Evolutionary conservation across 2,888 invertebrate genomes (phyloP).

Genomic region (Homarus gammarus): DNA sequence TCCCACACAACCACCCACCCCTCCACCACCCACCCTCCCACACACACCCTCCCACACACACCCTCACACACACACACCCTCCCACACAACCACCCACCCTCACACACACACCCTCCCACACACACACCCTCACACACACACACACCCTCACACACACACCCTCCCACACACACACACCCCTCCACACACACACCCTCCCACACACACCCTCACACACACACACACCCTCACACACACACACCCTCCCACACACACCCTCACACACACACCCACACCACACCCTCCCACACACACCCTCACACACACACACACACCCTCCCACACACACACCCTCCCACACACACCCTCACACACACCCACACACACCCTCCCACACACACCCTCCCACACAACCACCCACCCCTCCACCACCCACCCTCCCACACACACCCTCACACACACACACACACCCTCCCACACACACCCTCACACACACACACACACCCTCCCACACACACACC

Average conservation of each 20-base stretch:
- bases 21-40: not conserved
- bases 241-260: constrained; percentile 12
- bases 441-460: not conserved
- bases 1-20: no score
- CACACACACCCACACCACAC: no score
- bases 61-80: no score
- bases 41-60: constrained; percentile 34
- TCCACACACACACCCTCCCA: no score
- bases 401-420: not conserved
- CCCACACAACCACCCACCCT: not conserved
- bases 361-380: not conserved
- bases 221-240: not conserved
- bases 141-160: not conserved
- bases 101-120: not conserved
- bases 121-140: not conserved
- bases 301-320: not conserved
- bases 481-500: not conserved
- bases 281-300: not conserved
- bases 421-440: not conserved
- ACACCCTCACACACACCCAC: no score
- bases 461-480: constrained; percentile 12
- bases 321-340: not conserved
- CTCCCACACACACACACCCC: no score
- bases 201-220: not conserved
- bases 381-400: no score